Conservation (phyloP, 1,140 invertebrate genomes). For the Camponotus vicinus region DNA sequence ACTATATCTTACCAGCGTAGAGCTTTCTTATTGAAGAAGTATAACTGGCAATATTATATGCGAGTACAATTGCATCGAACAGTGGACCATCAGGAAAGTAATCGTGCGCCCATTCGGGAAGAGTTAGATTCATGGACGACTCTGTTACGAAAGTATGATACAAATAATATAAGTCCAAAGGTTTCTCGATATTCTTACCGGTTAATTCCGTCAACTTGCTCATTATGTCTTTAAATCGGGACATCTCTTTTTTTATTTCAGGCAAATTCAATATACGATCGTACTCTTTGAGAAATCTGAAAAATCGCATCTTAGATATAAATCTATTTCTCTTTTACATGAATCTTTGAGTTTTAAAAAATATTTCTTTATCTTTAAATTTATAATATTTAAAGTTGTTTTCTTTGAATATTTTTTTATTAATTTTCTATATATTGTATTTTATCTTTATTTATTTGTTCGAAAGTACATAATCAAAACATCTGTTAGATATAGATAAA, state of each 20-base stretch:
- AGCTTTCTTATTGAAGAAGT: slow-evolving; percentile 57
- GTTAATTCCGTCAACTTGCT: slow-evolving; percentile 81
- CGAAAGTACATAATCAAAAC: not conserved
- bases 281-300: slow-evolving; percentile 85
- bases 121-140: slow-evolving; percentile 56
- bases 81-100: slow-evolving; percentile 83
- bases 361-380: not conserved
- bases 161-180: slow-evolving; percentile 85
- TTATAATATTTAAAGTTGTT: not conserved
- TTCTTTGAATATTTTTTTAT: not conserved
- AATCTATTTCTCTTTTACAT: not conserved
- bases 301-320: not conserved
- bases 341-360: not conserved
- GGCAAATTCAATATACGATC: slow-evolving; percentile 81
- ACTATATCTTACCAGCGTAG: not conserved
- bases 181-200: slow-evolving; percentile 82
- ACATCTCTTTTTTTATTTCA: slow-evolving; percentile 78
- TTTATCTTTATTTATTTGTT: not conserved
- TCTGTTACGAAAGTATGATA: slow-evolving; percentile 86
- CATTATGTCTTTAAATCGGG: slow-evolving; percentile 80
- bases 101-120: slow-evolving; percentile 85
- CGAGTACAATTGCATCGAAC: slow-evolving; percentile 84
- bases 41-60: slow-evolving; percentile 82
- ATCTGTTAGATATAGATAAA: too few relatives aligned
- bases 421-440: not conserved